phyloP scores from a whole-genome alignment of 2,113 vertebrate genomes.

The Rhizomys pruinosus region DNA sequence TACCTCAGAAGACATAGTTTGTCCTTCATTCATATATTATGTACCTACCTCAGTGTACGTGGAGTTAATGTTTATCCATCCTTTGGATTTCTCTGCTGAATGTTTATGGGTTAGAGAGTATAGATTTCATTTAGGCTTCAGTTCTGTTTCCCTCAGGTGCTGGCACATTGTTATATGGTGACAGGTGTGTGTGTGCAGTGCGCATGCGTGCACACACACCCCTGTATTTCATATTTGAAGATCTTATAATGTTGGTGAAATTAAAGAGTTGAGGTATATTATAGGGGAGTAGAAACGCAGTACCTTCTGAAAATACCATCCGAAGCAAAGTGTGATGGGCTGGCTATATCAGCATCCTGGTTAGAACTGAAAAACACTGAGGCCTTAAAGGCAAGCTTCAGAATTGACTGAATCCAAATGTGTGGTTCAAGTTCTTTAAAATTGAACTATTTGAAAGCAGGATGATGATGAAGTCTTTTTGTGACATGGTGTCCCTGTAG shows the following conservation, averaged over 20 bases:
- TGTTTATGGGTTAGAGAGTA: constrained; percentile 49
- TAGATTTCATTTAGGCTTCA: constrained; percentile 51
- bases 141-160: neutral
- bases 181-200: constrained; percentile 1
- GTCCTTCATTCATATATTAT: constrained; percentile 35
- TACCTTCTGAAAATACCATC: neutral
- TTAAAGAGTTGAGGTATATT: constrained; percentile 46
- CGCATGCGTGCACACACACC: neutral
- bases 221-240: constrained; percentile 48
- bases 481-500: too few species aligned
- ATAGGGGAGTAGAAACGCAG: neutral
- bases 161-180: constrained; percentile 56
- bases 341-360: neutral
- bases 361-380: neutral
- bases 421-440: neutral
- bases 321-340: constrained; percentile 14
- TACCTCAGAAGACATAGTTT: constrained; percentile 19
- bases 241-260: constrained; percentile 32
- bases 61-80: constrained; percentile 62
- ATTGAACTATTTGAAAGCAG: neutral
- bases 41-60: constrained; percentile 37
- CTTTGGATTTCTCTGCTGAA: constrained; percentile 63
- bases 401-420: neutral
- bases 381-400: neutral
- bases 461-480: too few species aligned